These are phyloP conservation scores for Eristalis tenax DNA, from an alignment of 2,888 invertebrate species.

Conservation along the genomic window DNA sequence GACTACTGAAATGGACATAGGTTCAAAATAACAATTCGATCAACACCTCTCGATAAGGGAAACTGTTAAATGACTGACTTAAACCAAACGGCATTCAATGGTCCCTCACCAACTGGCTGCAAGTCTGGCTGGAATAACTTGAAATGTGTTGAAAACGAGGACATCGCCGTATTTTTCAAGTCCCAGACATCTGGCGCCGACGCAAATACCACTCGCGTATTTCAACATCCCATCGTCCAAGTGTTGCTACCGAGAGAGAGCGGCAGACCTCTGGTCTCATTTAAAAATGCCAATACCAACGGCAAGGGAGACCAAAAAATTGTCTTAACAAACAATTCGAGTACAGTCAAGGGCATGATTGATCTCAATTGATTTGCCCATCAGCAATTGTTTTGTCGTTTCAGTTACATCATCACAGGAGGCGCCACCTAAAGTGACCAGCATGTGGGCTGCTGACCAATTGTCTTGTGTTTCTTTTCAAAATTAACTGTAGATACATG, in stretches of 20 bases:
- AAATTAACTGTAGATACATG: background rate
- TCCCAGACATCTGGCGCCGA: background rate
- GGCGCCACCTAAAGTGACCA: background rate
- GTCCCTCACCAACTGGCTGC: no score
- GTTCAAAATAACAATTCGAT: no score
- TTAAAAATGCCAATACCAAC: background rate
- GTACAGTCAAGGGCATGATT: constrained; percentile 25
- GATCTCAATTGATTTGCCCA: constrained; percentile 36
- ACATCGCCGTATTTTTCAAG: background rate
- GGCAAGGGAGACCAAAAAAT: background rate
- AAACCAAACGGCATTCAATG: no score
- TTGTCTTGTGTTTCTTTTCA: background rate
- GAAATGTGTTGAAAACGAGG: background rate
- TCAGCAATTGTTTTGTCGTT: constrained; percentile 12
- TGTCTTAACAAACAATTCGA: background rate
- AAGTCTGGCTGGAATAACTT: background rate
- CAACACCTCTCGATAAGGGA: no score
- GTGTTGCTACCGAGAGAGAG: background rate
- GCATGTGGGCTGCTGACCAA: background rate
- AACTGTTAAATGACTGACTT: no score
- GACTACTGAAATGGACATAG: no score
- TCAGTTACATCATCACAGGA: constrained; percentile 24
- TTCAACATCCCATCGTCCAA: background rate
- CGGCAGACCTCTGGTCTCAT: background rate
- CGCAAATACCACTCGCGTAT: background rate